Base-by-base conservation (phyloP, 2,888 invertebrate species). In the Temnothorax rugatulus region DNA sequence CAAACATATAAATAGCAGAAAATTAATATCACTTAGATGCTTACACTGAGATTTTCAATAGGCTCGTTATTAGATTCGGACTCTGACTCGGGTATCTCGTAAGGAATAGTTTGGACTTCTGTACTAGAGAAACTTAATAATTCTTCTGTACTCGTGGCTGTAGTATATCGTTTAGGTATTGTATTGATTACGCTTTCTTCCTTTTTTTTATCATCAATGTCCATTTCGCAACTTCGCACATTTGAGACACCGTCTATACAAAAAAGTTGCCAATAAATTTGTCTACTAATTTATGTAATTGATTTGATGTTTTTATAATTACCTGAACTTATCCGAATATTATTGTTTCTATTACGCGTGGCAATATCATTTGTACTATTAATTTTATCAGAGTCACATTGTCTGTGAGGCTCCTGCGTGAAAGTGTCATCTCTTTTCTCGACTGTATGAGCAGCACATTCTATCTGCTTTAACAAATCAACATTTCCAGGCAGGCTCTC, bases 41-140 rank as follows among this genome's bases (percentile, higher is more conserved):
- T 91, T 89, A 95, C 94, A 82, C 94, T 94, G 13, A 95, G 90
- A 91, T 95, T 94, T 86, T 94, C 93, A 71, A 94, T 91, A 47
- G 93, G 93, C 59, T 93, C 93, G 50, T 94, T 92, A 68, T 91
- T 92, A 15, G 88, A 73, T 68, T 92, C 93, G 0, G 90, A 88
- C 64, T 92, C 93, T 11, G 91, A 92, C 82, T 94, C 94, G 1
- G 88, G 87, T 4, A 91, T 86, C 59, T 94, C 93, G 69, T 89
- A 93, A 2, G 93, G 92, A 18, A 87, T 89, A 50, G 95, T 94
- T 90, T 95, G 95, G 1, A 94, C 95, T 87, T 94, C 93, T 4
- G 91, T 88, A 64, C 91, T 93, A 8, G 92, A 90, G 66, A 91
- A 93, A 66, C 76, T 91, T 38, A 91, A 90, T 21, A 94, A 84